phyloP scores from a whole-genome alignment of 2,888 invertebrate genomes.

The Cremastinae sp. region DNA sequence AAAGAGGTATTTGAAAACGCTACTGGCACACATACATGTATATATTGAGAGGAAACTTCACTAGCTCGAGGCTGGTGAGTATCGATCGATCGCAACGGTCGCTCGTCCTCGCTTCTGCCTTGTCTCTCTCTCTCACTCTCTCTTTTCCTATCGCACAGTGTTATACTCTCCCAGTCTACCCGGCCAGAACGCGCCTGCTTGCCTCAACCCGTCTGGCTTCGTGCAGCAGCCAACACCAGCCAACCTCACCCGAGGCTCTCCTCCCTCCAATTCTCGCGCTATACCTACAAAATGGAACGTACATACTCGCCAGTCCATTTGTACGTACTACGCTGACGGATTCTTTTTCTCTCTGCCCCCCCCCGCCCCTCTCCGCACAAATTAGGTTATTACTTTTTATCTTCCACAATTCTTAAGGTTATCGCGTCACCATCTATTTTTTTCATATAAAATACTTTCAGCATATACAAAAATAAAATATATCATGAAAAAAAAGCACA shows the following conservation, averaged over 20 bases:
- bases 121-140: conserved; percentile 30
- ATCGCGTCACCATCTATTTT: no score
- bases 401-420: no score
- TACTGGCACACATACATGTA: conserved; percentile 50
- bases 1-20: conserved; percentile 42
- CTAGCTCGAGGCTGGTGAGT: conserved; percentile 67
- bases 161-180: conserved; percentile 61
- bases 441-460: no score
- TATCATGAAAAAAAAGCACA: no score
- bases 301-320: conserved; percentile 22
- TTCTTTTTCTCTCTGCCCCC: neutral
- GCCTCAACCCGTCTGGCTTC: conserved; percentile 71
- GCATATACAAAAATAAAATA: no score
- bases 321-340: conserved; percentile 7
- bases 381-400: neutral
- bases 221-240: conserved; percentile 59
- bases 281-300: conserved; percentile 15
- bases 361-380: neutral
- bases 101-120: conserved; percentile 62
- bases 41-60: conserved; percentile 61
- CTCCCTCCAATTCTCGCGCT: conserved; percentile 45
- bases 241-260: conserved; percentile 51
- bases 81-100: conserved; percentile 73
- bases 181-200: conserved; percentile 65
- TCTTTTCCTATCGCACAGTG: conserved; percentile 54